Percentiles rank a stretch among this genome's conserved stretches.
Evolutionary conservation across 2,797 vertebrate species (phyloP).

Genomic region (Todus mexicanus): DNA sequence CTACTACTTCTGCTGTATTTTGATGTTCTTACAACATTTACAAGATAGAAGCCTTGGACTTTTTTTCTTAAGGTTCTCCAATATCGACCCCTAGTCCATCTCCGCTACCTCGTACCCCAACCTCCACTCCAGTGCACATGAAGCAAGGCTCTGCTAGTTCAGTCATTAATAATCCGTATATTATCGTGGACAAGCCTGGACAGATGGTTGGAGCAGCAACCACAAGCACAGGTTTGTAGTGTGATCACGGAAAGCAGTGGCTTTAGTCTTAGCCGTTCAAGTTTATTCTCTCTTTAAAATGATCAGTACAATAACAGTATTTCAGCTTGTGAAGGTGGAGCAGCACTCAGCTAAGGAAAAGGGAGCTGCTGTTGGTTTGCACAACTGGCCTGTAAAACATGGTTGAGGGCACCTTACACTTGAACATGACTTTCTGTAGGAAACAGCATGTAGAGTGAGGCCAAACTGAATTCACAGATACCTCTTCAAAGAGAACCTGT

Average conservation of each 20-base stretch:
- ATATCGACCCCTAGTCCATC: constrained; percentile 96
- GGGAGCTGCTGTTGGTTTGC: background rate
- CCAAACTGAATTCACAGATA: background rate
- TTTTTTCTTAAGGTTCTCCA: constrained; percentile 86
- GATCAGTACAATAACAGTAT: background rate
- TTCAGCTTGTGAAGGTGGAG: background rate
- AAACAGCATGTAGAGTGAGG: background rate
- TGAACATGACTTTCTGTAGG: background rate
- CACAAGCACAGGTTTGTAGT: constrained; percentile 74
- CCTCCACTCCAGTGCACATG: constrained; percentile 88
- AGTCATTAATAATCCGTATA: constrained; percentile 85
- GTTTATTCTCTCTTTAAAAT: background rate
- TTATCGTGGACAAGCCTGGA: constrained; percentile 90
- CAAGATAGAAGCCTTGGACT: constrained; percentile 55
- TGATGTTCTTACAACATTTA: constrained; percentile 13
- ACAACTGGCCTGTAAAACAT: background rate
- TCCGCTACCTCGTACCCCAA: constrained; percentile 88
- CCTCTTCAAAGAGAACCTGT: background rate
- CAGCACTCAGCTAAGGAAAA: background rate
- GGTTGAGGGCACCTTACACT: background rate
- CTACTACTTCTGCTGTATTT: background rate
- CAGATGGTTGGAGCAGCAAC: constrained; percentile 83
- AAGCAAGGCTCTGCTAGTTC: constrained; percentile 84
- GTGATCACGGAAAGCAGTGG: background rate
- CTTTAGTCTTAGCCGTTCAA: background rate